Evolutionary conservation across 2,888 invertebrate species (phyloP), one percentile per base, ranked within the genome.

Genomic region (Disparrhopalites patrizii): DNA sequence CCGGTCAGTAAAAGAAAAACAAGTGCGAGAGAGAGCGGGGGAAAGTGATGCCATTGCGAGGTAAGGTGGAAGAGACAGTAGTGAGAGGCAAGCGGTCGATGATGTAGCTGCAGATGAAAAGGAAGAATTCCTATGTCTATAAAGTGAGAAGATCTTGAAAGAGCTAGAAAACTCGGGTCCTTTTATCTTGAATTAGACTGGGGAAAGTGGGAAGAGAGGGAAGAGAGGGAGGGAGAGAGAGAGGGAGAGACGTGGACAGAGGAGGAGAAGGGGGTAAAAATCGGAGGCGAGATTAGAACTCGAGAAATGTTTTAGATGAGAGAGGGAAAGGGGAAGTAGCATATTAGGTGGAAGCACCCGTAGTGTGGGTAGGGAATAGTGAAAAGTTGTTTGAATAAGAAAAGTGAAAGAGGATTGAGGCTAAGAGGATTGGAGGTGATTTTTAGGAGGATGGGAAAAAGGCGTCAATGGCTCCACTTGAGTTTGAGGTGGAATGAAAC

Each of bases 371-470:
- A 51, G 61, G 38, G 51, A 51, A 20, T 15, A 28, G 15, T 4
- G 62, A 38, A 65, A 63, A 58, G 58, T 50, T 50, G 30, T 56
- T 31, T 27, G 56, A 56, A 23, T 18, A 43, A 31, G 60, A 61
- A 61, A 61, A 61, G 60, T 61, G 60, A 61, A 61, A 61, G 60
- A 61, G 60, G 33, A 58, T 58, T 36, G 58, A 58, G 58, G 58
- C 58, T 58, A 58, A 58, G 58, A 58, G 65, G 65, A 65, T 65
- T 65, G 65, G 60, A 66, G 66, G 66, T 66, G 61, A 66, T 61
- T 54, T 61, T 43, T 36, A 66, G 54, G 31, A 58, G 58, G 28
- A 47, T 57, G 65, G 52, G 52, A 40, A 60, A 50, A 57, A 54
- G 43, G 52, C 60, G 52, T 55, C 56, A 58, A 58, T 56, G 38